A percentile compares a stretch with the other conserved stretches of the same genome.
phyloP scores from a whole-genome alignment of 2,888 invertebrate genomes.

The Cyclophora punctaria region DNA sequence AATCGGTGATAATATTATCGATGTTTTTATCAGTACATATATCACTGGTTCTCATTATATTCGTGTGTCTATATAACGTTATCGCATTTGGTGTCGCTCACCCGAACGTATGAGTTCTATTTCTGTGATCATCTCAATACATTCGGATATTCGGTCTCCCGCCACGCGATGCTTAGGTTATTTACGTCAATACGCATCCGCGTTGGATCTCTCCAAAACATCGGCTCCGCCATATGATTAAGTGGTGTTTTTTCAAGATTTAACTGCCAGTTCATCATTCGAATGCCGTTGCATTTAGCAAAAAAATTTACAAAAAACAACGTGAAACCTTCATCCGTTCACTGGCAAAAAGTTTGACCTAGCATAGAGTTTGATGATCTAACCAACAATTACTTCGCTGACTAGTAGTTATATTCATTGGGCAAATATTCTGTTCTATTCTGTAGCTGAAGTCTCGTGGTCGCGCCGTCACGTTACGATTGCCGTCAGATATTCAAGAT shows the following conservation, averaged over 20 bases:
- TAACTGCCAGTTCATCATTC: too few species aligned
- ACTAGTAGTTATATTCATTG: too few species aligned
- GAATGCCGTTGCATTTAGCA: slow-evolving; percentile 4
- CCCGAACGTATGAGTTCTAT: slow-evolving; percentile 40
- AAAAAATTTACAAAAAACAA: slow-evolving; percentile 25
- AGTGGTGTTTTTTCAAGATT: neutral
- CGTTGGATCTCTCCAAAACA: slow-evolving; percentile 13
- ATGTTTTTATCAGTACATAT: too few species aligned
- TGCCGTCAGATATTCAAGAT: too few species aligned
- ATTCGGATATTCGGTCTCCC: slow-evolving; percentile 39
- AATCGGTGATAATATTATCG: too few species aligned
- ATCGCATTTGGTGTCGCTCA: slow-evolving; percentile 31
- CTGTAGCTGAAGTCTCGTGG: too few species aligned
- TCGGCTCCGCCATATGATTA: neutral
- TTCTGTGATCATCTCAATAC: slow-evolving; percentile 47
- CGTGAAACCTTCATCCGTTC: slow-evolving; percentile 39
- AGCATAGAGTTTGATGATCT: slow-evolving; percentile 28
- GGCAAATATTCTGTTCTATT: too few species aligned
- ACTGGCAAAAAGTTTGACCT: slow-evolving; percentile 42
- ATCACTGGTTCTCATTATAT: too few species aligned
- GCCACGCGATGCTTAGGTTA: slow-evolving; percentile 44
- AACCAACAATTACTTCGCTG: slow-evolving; percentile 1
- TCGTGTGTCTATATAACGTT: slow-evolving; percentile 10
- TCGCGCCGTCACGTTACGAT: too few species aligned
- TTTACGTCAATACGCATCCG: slow-evolving; percentile 48